Evolutionary conservation across 2,797 vertebrate species (phyloP).

Genomic region (Philypnodon macrostomus): DNA sequence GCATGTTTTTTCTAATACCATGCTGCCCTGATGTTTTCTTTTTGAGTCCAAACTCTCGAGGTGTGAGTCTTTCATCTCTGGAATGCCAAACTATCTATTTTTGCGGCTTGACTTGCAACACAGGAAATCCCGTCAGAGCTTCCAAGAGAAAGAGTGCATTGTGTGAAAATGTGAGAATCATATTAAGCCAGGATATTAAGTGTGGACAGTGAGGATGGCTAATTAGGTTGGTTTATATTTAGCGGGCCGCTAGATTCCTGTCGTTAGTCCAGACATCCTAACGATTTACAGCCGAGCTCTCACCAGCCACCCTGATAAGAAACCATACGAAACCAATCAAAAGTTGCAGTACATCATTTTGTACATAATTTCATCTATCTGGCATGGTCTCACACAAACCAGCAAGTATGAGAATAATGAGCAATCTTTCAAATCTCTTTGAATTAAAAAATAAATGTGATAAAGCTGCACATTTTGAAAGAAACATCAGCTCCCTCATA

Average conservation of each 20-base stretch:
- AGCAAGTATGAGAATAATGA: no score
- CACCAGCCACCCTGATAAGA: slow-evolving; percentile 5
- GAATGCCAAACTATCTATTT: slow-evolving; percentile 38
- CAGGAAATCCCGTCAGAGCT: slow-evolving; percentile 53
- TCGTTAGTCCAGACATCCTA: slow-evolving; percentile 46
- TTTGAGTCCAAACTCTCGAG: no score
- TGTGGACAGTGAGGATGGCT: slow-evolving; percentile 54
- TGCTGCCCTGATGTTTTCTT: no score
- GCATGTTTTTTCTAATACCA: slow-evolving; percentile 24
- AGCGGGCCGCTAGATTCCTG: slow-evolving; percentile 46
- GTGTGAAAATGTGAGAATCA: slow-evolving; percentile 54
- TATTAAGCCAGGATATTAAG: slow-evolving; percentile 44
- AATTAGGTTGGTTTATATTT: slow-evolving; percentile 70
- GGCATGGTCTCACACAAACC: no score
- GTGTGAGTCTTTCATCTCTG: no score
- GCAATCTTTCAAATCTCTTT: no score
- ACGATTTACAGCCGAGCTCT: slow-evolving; percentile 32
- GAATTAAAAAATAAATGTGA: no score
- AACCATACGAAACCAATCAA: neutral
- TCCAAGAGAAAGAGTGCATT: slow-evolving; percentile 41
- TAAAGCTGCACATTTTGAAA: no score
- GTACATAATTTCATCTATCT: no score
- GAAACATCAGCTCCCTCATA: no score
- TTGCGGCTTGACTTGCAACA: slow-evolving; percentile 36
- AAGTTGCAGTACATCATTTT: no score